Evolutionary conservation across 2,797 vertebrate species (phyloP), one percentile per base, ranked within the genome.

Genomic region (Carapus acus): DNA sequence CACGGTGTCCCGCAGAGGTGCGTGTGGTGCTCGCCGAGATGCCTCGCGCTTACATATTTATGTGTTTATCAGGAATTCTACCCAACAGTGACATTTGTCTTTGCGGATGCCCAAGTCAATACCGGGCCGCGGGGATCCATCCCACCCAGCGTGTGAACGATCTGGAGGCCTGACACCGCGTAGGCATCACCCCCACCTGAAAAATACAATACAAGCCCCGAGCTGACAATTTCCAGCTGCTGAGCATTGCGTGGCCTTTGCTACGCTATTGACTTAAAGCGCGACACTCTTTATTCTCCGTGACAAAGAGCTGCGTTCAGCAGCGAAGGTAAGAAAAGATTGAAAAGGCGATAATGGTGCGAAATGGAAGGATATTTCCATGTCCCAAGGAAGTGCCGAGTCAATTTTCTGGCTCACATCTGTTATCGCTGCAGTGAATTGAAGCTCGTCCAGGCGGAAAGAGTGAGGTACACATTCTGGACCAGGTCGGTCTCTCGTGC

Each of bases 371-470:
- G 65, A 38, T 29, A 49, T 43, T 44, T 54, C 36, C 19, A n/a
- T 16, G 19, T 34, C 13, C 37, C 56, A 15, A 43, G 43, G 58
- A 62, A 27, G 20, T n/a, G n/a, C n/a, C n/a, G n/a, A 50, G 37
- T 57, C 4, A 36, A 47, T 72, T 69, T 64, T 69, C 58, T 54
- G 59, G 45, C 27, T 58, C 56, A 58, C 43, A 57, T 70, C 48
- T 75, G 67, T 65, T 69, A 37, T 59, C 42, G 34, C 24, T 2
- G 8, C 31, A 36, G 54, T 43, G 46, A 46, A 62, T 23, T 47
- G 54, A 58, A 63, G 43, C 47, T 66, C 41, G 57, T 73, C 43
- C 68, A 67, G 49, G 68, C 43, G 49, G 24, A 70, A 55, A 58
- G 45, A 19, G 43, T 49, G 45, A 57, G 53, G 47, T 14, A 39